phyloP scores from a whole-genome alignment of 2,888 invertebrate genomes.

The Chrysomela aeneicollis region DNA sequence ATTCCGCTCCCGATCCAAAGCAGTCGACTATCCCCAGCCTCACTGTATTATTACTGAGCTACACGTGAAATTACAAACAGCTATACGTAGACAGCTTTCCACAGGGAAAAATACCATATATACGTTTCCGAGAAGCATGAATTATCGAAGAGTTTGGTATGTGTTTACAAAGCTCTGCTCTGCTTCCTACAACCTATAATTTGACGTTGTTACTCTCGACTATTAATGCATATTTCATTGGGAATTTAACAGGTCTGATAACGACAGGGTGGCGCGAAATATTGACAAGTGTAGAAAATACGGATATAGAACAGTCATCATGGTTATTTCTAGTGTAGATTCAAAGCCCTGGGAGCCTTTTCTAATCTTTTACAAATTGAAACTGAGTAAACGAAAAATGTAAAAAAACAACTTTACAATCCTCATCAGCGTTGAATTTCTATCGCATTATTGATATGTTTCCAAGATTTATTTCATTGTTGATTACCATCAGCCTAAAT shows the following conservation, averaged over 20 bases:
- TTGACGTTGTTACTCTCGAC: slow-evolving; percentile 33
- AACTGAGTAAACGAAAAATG: too few species aligned
- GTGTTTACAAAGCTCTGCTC: slow-evolving; percentile 38
- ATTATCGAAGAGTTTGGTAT: slow-evolving; percentile 36
- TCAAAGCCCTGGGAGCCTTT: too few species aligned
- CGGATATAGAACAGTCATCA: too few species aligned
- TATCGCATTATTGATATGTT: too few species aligned
- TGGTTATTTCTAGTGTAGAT: too few species aligned
- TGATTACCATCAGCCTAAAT: too few species aligned
- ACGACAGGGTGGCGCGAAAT: slow-evolving; percentile 5
- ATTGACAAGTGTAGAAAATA: too few species aligned
- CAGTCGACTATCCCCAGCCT: slow-evolving; percentile 15
- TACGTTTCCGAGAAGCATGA: slow-evolving; percentile 38
- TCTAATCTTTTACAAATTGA: too few species aligned
- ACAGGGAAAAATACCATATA: slow-evolving; percentile 23
- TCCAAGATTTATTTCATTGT: too few species aligned
- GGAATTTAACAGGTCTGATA: slow-evolving; percentile 30
- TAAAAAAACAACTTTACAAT: too few species aligned
- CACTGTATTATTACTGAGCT: slow-evolving; percentile 29
- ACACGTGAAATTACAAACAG: slow-evolving; percentile 33
- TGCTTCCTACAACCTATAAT: slow-evolving; percentile 33
- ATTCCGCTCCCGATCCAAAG: slow-evolving; percentile 29
- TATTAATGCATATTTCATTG: slow-evolving; percentile 36
- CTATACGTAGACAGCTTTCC: slow-evolving; percentile 12
- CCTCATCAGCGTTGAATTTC: too few species aligned